Evolutionary conservation across 1,140 invertebrate species (phyloP).

Genomic region (Sipha flava): DNA sequence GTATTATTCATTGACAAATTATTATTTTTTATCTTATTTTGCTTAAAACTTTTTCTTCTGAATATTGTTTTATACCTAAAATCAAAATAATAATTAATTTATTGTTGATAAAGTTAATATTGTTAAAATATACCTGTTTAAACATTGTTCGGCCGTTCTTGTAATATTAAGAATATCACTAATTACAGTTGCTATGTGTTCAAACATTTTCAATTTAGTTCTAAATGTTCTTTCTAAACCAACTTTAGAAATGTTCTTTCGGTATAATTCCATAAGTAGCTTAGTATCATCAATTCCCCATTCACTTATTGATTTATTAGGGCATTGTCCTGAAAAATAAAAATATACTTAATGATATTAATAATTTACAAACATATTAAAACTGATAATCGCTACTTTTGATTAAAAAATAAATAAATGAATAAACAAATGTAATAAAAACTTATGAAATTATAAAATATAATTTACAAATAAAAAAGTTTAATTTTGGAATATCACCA

Average conservation of each 20-base stretch:
- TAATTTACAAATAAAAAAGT: too few relatives aligned
- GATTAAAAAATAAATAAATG: too few relatives aligned
- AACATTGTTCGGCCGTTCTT: constrained; percentile 21
- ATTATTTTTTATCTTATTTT: not conserved
- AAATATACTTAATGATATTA: not conserved
- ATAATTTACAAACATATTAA: not conserved
- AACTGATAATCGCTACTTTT: too few relatives aligned
- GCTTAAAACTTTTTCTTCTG: constrained; percentile 10
- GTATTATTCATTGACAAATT: not conserved
- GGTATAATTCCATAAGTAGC: constrained; percentile 7
- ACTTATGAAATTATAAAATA: too few relatives aligned
- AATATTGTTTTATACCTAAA: constrained; percentile 18
- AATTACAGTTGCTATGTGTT: not conserved
- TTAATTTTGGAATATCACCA: not conserved
- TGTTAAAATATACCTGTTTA: not conserved
- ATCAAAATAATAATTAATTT: not conserved
- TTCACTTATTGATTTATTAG: not conserved
- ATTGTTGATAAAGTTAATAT: not conserved
- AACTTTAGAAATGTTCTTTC: constrained; percentile 20
- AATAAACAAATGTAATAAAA: too few relatives aligned
- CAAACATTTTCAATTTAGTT: constrained; percentile 28
- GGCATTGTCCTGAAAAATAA: not conserved
- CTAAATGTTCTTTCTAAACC: constrained; percentile 15
- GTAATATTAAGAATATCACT: not conserved
- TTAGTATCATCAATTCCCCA: constrained; percentile 9